Evolutionary conservation across 1,140 invertebrate genomes (phyloP).

Genomic region (Hylaeus volcanicus): DNA sequence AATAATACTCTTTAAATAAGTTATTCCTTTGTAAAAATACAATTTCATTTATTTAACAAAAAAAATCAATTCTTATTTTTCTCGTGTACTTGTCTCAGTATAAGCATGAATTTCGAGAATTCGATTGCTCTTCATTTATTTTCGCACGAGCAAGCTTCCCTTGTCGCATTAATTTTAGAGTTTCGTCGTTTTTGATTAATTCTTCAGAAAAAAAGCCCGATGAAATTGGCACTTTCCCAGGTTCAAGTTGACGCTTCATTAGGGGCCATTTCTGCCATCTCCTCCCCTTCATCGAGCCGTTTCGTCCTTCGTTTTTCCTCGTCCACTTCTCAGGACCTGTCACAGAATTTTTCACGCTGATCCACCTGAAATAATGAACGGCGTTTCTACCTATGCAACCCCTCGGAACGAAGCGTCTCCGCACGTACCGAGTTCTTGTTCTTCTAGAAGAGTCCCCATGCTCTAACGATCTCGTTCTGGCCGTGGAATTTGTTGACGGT

Average conservation of each 20-base stretch:
- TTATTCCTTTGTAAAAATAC: too few species aligned
- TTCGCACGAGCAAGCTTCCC: too few species aligned
- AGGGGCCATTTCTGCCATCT: constrained; percentile 30
- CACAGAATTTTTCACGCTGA: constrained; percentile 26
- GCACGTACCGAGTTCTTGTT: constrained; percentile 61
- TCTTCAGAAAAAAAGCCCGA: neutral
- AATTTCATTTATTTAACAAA: too few species aligned
- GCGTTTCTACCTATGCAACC: constrained; percentile 49
- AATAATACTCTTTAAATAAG: too few species aligned
- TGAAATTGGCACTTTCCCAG: constrained; percentile 52
- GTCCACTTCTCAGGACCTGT: constrained; percentile 6
- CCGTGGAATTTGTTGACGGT: constrained; percentile 56
- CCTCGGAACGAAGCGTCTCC: constrained; percentile 21
- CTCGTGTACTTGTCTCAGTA: too few species aligned
- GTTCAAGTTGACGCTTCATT: constrained; percentile 46
- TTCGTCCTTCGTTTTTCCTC: constrained; percentile 44
- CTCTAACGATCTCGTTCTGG: constrained; percentile 59
- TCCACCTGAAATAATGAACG: constrained; percentile 50
- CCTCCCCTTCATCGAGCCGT: constrained; percentile 6
- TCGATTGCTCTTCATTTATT: too few species aligned
- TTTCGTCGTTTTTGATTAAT: too few species aligned
- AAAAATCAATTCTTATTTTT: too few species aligned
- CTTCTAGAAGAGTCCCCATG: constrained; percentile 16
- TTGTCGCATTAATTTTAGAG: too few species aligned
- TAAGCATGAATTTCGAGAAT: too few species aligned